Evolutionary conservation across 2,113 vertebrate species (phyloP).

Genomic region (Lutjanus erythropterus): DNA sequence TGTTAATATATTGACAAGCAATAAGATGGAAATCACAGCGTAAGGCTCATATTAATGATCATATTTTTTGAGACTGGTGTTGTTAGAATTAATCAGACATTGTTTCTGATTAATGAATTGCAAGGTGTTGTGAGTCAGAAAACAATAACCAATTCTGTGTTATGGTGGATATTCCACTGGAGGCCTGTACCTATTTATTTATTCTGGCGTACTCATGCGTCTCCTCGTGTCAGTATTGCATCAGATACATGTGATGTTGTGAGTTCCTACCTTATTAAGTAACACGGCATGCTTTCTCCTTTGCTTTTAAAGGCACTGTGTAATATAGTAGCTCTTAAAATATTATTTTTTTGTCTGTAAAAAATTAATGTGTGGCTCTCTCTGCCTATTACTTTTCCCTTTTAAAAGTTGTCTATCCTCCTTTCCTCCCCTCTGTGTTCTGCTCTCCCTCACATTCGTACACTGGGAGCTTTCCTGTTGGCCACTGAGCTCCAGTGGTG

Average conservation of each 20-base stretch:
- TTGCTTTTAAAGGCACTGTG: conserved; percentile 6
- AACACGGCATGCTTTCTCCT: background rate
- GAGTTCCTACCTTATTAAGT: background rate
- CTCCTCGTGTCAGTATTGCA: conserved; percentile 24
- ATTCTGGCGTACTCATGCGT: conserved; percentile 9
- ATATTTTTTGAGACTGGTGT: background rate
- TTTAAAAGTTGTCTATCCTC: too few relatives aligned
- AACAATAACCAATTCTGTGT: background rate
- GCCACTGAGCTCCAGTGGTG: too few relatives aligned
- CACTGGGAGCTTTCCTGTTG: background rate
- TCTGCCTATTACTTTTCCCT: too few relatives aligned
- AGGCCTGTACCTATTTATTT: conserved; percentile 14
- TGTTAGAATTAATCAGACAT: background rate
- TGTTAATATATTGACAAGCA: background rate
- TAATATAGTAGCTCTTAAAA: too few relatives aligned
- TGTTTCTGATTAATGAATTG: background rate
- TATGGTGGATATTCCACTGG: background rate
- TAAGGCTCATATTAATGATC: background rate
- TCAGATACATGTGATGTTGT: conserved; percentile 23
- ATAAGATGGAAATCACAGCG: background rate
- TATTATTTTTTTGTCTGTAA: too few relatives aligned
- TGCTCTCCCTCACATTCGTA: background rate
- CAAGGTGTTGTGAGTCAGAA: background rate
- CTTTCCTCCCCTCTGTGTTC: too few relatives aligned
- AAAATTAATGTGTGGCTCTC: too few relatives aligned